A percentile compares a stretch with the other conserved stretches of the same genome.
Evolutionary conservation across 2,797 vertebrate genomes (phyloP).

Genomic region (Spinibarbus caldwelli): DNA sequence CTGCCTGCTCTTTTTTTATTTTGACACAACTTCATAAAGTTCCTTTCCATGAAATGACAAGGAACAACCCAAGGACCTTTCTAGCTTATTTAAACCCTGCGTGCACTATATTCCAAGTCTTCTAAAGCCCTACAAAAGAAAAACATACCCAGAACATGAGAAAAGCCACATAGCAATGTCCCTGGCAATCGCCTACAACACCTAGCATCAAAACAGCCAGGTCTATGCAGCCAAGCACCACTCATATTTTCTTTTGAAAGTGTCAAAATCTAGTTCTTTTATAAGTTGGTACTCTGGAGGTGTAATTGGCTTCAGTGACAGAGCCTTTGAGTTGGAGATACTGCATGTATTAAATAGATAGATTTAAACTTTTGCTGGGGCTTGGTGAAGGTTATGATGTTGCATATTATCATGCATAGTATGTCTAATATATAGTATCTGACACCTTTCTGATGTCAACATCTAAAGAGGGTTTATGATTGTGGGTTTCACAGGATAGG

Average conservation of each 20-base stretch:
- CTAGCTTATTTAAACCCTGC: not conserved
- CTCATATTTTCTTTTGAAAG: constrained; percentile 10
- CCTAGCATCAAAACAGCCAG: not conserved
- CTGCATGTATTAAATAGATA: not conserved
- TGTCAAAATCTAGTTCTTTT: constrained; percentile 8
- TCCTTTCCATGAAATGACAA: not conserved
- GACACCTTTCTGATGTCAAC: not conserved
- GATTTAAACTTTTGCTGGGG: not conserved
- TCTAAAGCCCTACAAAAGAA: not conserved
- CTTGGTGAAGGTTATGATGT: not conserved
- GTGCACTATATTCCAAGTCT: not conserved
- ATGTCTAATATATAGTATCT: not conserved
- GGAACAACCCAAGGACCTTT: not conserved
- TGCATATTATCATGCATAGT: not conserved
- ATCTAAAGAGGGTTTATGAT: not conserved
- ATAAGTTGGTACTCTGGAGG: not conserved
- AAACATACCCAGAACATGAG: not conserved
- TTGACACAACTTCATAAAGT: not conserved
- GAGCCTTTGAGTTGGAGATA: constrained; percentile 3
- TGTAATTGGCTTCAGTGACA: not conserved
- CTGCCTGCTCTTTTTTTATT: not conserved
- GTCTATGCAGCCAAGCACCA: not conserved
- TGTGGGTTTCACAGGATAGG: not conserved
- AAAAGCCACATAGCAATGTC: not conserved
- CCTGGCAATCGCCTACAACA: not conserved